phyloP scores from a whole-genome alignment of 1,140 invertebrate genomes.

The Halesus radiatus region DNA sequence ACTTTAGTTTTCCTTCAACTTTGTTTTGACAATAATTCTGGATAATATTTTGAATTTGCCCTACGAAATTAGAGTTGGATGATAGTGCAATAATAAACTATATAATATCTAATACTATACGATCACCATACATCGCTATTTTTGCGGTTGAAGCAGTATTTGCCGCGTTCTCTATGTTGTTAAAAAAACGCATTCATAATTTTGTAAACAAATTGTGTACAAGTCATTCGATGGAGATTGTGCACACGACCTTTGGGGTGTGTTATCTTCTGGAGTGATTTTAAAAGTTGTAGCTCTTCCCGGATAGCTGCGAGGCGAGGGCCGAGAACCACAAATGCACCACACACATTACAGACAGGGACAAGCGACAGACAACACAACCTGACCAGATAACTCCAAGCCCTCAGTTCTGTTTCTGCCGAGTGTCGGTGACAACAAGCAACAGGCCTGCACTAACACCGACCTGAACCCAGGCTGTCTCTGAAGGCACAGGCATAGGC shows the following conservation, averaged over 20 bases:
- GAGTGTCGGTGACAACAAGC: not conserved
- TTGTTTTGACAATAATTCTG: constrained; percentile 35
- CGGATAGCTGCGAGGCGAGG: not conserved
- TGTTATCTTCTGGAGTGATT: constrained; percentile 37
- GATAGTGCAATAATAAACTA: not conserved
- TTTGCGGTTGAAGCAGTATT: too few species aligned
- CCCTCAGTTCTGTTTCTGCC: too few species aligned
- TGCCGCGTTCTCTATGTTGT: not conserved
- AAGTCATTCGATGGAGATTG: not conserved
- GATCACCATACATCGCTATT: too few species aligned
- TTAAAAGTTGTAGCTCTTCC: constrained; percentile 14
- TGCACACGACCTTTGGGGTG: constrained; percentile 44
- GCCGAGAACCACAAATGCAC: too few species aligned
- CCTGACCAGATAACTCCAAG: not conserved
- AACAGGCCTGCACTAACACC: not conserved
- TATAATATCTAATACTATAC: not conserved
- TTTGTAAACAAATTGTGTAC: constrained; percentile 18
- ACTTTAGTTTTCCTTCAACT: not conserved
- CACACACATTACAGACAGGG: too few species aligned
- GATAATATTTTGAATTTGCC: not conserved
- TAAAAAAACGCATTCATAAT: not conserved
- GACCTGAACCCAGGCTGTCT: not conserved
- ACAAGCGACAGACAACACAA: not conserved
- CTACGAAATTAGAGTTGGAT: not conserved
- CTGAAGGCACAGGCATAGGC: not conserved